phyloP scores from a whole-genome alignment of 64 coral and sea anemone genomes.

The Acropora tenuis region DNA sequence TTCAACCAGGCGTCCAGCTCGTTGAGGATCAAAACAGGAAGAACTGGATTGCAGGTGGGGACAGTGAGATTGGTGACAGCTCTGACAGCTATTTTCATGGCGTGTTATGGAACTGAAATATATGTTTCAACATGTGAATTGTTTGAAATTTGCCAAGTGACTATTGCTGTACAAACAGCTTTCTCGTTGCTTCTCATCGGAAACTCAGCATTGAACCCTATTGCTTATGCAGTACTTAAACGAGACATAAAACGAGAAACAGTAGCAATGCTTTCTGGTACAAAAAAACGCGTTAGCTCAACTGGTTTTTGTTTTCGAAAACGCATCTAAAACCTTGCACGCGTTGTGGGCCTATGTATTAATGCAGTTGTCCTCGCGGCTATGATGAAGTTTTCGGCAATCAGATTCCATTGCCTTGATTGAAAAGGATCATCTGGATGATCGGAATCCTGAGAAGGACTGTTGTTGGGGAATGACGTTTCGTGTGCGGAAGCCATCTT shows the following conservation, averaged over 20 bases:
- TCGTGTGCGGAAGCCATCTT: too few species aligned
- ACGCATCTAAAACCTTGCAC: not conserved
- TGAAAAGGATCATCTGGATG: too few species aligned
- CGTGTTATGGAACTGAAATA: constrained; percentile 4
- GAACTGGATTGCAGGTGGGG: not conserved
- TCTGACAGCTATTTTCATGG: not conserved
- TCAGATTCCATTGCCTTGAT: too few species aligned
- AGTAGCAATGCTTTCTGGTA: not conserved
- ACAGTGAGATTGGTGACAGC: not conserved
- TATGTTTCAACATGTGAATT: not conserved
- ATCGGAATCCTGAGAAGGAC: too few species aligned
- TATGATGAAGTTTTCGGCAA: too few species aligned
- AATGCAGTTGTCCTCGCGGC: too few species aligned
- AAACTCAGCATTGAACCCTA: not conserved
- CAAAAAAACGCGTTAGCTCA: not conserved
- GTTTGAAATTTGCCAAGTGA: not conserved
- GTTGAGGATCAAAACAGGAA: not conserved
- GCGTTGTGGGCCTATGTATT: not conserved
- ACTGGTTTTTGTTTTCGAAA: not conserved
- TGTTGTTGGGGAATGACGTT: too few species aligned
- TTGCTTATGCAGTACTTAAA: constrained; percentile 15
- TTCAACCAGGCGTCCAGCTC: not conserved
- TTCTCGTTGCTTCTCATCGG: not conserved
- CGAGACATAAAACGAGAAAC: not conserved
- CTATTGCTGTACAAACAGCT: not conserved